Percentiles rank a stretch among this genome's conserved stretches.
Evolutionary conservation across 2,113 vertebrate genomes (phyloP).

Genomic region (Lepisosteus oculatus): DNA sequence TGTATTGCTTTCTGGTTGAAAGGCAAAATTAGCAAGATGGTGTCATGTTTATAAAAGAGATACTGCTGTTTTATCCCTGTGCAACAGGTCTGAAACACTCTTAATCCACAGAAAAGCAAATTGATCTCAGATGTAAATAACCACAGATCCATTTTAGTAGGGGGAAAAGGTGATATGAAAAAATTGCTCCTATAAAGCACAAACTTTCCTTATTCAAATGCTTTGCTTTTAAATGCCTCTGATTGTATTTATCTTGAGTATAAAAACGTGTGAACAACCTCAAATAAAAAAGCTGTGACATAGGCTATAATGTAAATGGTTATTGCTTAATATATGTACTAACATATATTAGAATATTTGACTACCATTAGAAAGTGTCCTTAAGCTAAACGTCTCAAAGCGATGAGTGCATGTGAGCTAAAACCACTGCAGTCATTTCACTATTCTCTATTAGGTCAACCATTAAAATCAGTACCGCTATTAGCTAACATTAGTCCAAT

Average conservation of each 20-base stretch:
- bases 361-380: slow-evolving; percentile 73
- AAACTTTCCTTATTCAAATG: slow-evolving; percentile 28
- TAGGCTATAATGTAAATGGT: slow-evolving; percentile 72
- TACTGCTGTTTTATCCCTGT: not conserved
- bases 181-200: slow-evolving; percentile 16
- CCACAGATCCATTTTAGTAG: slow-evolving; percentile 35
- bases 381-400: slow-evolving; percentile 79
- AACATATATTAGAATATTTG: slow-evolving; percentile 89
- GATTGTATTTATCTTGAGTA: slow-evolving; percentile 49
- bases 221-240: slow-evolving; percentile 33
- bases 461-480: slow-evolving; percentile 69
- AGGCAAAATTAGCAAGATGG: no score
- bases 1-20: no score
- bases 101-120: slow-evolving; percentile 39
- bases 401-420: slow-evolving; percentile 76
- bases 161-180: slow-evolving; percentile 52
- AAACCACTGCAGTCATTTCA: slow-evolving; percentile 69
- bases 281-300: slow-evolving; percentile 82
- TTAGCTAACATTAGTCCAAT: slow-evolving; percentile 60
- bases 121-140: slow-evolving; percentile 21
- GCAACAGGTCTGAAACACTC: slow-evolving; percentile 25
- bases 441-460: slow-evolving; percentile 64
- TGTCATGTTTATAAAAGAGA: not conserved
- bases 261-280: slow-evolving; percentile 63
- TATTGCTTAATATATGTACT: slow-evolving; percentile 84